These are phyloP conservation scores for Melanargia galathea DNA, from an alignment of 2,888 invertebrate species.

Conservation along the genomic window DNA sequence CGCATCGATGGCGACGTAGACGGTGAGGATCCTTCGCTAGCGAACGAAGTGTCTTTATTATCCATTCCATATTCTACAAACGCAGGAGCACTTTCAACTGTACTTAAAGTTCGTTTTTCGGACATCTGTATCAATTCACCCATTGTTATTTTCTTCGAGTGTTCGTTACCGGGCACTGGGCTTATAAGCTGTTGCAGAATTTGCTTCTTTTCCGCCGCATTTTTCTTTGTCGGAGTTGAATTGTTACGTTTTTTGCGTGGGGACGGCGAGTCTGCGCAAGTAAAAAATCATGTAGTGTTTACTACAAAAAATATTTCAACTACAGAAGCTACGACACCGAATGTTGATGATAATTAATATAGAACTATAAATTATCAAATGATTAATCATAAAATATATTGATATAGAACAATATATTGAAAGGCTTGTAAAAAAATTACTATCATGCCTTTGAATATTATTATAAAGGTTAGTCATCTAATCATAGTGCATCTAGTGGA, in stretches of 20 bases:
- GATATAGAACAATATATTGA: slow-evolving; percentile 43
- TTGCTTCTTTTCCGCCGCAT: slow-evolving; percentile 89
- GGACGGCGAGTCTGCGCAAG: slow-evolving; percentile 86
- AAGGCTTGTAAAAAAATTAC: slow-evolving; percentile 46
- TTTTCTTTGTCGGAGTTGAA: slow-evolving; percentile 89
- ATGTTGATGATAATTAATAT: slow-evolving; percentile 51
- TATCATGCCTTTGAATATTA: slow-evolving; percentile 58
- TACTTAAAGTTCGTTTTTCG: slow-evolving; percentile 80
- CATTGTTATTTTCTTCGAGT: slow-evolving; percentile 84
- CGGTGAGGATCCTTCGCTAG: slow-evolving; percentile 76
- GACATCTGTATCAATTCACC: slow-evolving; percentile 89
- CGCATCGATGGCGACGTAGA: slow-evolving; percentile 81
- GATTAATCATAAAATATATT: slow-evolving; percentile 43
- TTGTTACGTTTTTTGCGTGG: slow-evolving; percentile 90
- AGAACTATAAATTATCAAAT: slow-evolving; percentile 54
- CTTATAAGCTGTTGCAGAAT: slow-evolving; percentile 90
- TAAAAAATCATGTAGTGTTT: slow-evolving; percentile 40
- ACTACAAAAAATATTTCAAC: slow-evolving; percentile 42
- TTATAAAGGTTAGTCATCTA: slow-evolving; percentile 40
- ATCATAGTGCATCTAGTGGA: slow-evolving; percentile 73
- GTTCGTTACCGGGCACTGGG: slow-evolving; percentile 84
- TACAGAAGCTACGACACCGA: slow-evolving; percentile 65
- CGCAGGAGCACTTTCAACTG: slow-evolving; percentile 76
- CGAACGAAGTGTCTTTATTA: slow-evolving; percentile 84
- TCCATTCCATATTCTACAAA: slow-evolving; percentile 74